phyloP scores from a whole-genome alignment of 1,140 invertebrate genomes.

The Mactra quadrangularis region DNA sequence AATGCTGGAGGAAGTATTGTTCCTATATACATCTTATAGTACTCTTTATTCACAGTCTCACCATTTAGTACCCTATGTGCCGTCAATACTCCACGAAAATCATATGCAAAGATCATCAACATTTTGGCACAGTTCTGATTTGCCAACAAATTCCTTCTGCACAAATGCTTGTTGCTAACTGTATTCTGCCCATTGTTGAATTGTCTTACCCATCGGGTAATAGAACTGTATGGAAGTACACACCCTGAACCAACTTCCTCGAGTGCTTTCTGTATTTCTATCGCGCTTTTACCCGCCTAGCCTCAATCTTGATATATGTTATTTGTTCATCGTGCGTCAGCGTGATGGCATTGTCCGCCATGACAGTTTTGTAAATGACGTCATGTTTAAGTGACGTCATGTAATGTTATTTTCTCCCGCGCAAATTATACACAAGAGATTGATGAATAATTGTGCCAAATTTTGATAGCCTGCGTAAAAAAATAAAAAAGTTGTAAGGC shows the following conservation, averaged over 20 bases:
- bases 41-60: background rate
- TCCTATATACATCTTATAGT: conserved; percentile 6
- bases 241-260: conserved; percentile 11
- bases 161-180: conserved; percentile 22
- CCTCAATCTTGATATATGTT: too few species aligned
- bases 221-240: background rate
- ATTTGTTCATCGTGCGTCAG: background rate
- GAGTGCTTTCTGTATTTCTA: background rate
- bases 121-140: background rate
- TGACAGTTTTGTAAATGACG: background rate
- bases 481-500: too few species aligned
- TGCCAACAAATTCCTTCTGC: conserved; percentile 8
- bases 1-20: conserved; percentile 7
- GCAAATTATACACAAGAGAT: background rate
- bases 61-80: background rate
- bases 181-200: background rate
- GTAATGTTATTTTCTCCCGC: background rate
- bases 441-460: background rate
- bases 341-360: background rate
- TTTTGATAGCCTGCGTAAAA: too few species aligned
- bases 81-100: conserved; percentile 2
- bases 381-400: too few species aligned
- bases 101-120: conserved; percentile 8
- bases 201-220: conserved; percentile 1
- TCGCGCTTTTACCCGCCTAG: background rate